phyloP scores from a whole-genome alignment of 2,113 vertebrate species.

The Thinocorus orbignyianus region DNA sequence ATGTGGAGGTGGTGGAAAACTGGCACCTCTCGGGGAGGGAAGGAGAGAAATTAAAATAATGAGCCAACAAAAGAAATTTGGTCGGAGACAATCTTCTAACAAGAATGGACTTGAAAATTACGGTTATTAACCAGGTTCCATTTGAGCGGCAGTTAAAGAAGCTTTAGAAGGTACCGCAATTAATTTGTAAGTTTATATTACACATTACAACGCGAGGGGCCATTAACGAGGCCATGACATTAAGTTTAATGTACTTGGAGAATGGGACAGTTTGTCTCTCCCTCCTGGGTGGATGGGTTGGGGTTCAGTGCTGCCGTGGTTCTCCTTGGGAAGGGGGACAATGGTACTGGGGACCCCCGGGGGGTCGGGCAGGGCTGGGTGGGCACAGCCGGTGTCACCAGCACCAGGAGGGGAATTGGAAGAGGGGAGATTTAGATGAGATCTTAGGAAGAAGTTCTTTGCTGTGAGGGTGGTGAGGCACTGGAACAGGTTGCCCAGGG shows the following conservation, averaged over 20 bases:
- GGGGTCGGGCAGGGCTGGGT: not conserved
- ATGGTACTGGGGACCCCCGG: fast-evolving
- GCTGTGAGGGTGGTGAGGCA: too few species aligned
- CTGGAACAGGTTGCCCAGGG: too few species aligned
- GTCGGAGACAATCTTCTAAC: not conserved
- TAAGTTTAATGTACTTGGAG: not conserved
- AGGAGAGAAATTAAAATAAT: not conserved
- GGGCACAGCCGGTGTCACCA: fast-evolving
- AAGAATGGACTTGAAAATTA: not conserved
- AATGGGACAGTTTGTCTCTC: not conserved
- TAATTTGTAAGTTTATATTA: slow-evolving; percentile 24
- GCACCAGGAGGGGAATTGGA: fast-evolving
- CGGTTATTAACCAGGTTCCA: not conserved
- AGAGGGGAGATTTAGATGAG: too few species aligned
- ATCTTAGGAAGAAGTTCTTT: too few species aligned
- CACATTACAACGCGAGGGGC: not conserved
- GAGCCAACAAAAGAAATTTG: not conserved
- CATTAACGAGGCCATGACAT: not conserved
- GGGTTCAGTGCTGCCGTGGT: fast-evolving
- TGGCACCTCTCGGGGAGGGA: not conserved
- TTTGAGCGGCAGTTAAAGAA: slow-evolving; percentile 14
- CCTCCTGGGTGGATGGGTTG: fast-evolving
- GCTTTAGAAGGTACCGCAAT: slow-evolving; percentile 5
- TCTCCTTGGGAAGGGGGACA: fast-evolving
- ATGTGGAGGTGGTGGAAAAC: fast-evolving